These are phyloP conservation scores for Gymnarchus niloticus DNA, from an alignment of 2,113 vertebrate genomes.

Conservation along the genomic window DNA sequence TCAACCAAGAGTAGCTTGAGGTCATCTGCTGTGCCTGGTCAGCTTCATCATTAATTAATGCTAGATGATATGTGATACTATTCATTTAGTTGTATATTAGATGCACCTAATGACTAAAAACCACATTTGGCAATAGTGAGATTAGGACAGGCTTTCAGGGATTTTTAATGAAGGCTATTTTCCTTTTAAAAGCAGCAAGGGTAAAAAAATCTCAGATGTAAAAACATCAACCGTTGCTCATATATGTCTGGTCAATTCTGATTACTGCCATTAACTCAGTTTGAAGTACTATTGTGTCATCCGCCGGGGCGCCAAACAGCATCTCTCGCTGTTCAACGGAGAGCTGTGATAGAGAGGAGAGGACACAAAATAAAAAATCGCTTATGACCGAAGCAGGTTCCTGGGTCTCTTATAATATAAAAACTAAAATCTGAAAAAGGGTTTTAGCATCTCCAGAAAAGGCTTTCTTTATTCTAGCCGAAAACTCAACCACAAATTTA, in stretches of 20 bases:
- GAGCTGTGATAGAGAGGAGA: not conserved
- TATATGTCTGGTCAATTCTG: no score
- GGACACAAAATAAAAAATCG: not conserved
- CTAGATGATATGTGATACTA: not conserved
- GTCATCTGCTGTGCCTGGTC: not conserved
- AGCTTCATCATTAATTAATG: conserved; percentile 4
- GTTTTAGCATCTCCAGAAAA: not conserved
- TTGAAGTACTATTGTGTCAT: no score
- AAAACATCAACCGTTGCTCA: no score
- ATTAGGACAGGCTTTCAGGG: not conserved
- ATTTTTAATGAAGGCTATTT: no score
- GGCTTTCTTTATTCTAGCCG: not conserved
- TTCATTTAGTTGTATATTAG: conserved; percentile 1
- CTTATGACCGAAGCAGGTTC: no score
- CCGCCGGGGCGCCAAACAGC: no score
- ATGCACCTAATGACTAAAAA: not conserved
- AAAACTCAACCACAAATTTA: not conserved
- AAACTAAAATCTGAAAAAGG: not conserved
- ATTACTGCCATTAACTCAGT: no score
- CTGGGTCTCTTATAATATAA: no score
- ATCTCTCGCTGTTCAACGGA: no score
- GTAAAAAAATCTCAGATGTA: no score
- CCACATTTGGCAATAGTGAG: no score
- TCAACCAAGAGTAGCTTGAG: not conserved
- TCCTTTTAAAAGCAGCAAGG: no score